These are phyloP conservation scores for Heliconius hortense DNA, from an alignment of 2,888 invertebrate species.

Conservation along the genomic window DNA sequence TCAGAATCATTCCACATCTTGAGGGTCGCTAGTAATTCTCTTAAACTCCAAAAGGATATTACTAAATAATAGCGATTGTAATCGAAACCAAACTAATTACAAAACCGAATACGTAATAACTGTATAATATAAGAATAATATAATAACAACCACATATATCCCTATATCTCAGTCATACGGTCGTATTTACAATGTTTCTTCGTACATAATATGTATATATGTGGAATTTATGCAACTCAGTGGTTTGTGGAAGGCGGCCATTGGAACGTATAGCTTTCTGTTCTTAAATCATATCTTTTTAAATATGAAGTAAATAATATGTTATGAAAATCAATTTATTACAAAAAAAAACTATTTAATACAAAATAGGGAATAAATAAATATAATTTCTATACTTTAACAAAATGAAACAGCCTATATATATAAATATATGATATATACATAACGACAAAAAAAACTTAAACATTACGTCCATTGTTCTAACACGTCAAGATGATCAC, in stretches of 20 bases:
- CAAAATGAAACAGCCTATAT: background rate
- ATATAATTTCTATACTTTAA: too few species aligned
- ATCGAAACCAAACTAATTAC: constrained; percentile 47
- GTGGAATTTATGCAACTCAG: constrained; percentile 20
- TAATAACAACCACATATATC: background rate
- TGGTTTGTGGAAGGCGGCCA: constrained; percentile 23
- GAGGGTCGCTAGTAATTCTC: constrained; percentile 37
- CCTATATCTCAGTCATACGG: constrained; percentile 21
- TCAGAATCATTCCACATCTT: constrained; percentile 9
- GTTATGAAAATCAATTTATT: background rate
- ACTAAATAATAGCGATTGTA: constrained; percentile 51
- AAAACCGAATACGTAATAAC: constrained; percentile 40
- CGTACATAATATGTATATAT: background rate
- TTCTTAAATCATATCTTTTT: constrained; percentile 12
- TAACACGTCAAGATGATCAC: background rate
- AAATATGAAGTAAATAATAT: background rate
- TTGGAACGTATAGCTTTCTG: constrained; percentile 24
- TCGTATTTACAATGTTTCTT: background rate
- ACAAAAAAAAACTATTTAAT: too few species aligned
- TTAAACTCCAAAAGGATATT: constrained; percentile 46
- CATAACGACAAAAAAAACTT: background rate
- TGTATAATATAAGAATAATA: constrained; percentile 32
- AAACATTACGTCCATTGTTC: background rate
- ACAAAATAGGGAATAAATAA: too few species aligned
- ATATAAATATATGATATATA: background rate